Evolutionary conservation across 2,888 invertebrate species (phyloP).

Genomic region (Petrophora chlorosata): DNA sequence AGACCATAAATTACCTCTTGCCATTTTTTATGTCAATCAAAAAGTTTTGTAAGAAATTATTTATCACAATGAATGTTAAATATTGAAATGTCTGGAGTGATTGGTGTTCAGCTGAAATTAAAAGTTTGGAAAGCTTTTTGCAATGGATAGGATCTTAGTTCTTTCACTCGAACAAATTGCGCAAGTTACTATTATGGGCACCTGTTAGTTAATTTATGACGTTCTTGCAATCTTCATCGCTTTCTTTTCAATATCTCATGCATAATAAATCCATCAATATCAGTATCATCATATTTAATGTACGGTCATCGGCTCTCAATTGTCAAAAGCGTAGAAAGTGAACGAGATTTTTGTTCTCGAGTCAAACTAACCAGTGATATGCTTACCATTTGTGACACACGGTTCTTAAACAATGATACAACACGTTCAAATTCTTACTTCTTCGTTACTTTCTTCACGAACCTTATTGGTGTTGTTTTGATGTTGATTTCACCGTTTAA

Average conservation of each 20-base stretch:
- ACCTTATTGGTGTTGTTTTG: not conserved
- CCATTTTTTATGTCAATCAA: too few species aligned
- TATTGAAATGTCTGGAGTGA: too few species aligned
- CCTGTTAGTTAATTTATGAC: constrained; percentile 11
- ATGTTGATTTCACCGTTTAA: not conserved
- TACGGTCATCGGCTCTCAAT: constrained; percentile 15
- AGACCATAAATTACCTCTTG: too few species aligned
- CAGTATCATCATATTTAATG: constrained; percentile 23
- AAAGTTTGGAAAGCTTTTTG: too few species aligned
- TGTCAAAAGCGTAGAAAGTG: constrained; percentile 26
- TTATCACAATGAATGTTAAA: too few species aligned
- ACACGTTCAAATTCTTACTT: too few species aligned
- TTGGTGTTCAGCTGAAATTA: too few species aligned
- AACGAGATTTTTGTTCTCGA: constrained; percentile 13
- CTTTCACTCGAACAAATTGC: not conserved
- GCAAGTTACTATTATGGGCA: not conserved
- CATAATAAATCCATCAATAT: constrained; percentile 20
- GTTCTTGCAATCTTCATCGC: constrained; percentile 6
- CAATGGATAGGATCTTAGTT: not conserved
- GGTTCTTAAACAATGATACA: too few species aligned
- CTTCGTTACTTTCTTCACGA: not conserved
- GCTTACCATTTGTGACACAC: too few species aligned
- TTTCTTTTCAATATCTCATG: constrained; percentile 25
- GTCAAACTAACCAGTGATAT: constrained; percentile 1
- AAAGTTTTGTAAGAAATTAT: too few species aligned